These are phyloP conservation scores for Sorex araneus DNA, from an alignment of 2,113 vertebrate genomes.

Conservation along the genomic window DNA sequence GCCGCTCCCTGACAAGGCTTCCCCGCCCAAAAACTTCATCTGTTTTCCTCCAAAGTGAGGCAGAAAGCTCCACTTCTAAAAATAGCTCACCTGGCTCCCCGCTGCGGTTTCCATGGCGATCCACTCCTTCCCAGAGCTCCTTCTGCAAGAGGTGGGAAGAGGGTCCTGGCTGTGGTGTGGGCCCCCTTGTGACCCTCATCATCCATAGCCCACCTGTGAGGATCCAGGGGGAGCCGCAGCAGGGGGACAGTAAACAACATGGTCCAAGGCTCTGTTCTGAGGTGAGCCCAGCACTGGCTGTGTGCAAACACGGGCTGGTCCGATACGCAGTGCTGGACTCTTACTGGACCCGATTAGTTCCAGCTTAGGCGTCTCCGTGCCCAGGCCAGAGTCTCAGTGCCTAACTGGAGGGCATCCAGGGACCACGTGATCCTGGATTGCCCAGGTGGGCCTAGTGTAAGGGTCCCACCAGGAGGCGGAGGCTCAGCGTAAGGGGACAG, in stretches of 20 bases:
- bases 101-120: constrained; percentile 92
- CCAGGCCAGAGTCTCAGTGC: background rate
- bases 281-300: background rate
- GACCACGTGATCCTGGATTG: background rate
- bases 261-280: background rate
- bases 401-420: background rate
- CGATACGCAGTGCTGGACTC: fast-evolving
- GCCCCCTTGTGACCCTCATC: too few species aligned
- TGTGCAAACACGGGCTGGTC: background rate
- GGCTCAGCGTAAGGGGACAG: background rate
- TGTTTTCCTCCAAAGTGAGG: constrained; percentile 78
- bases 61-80: constrained; percentile 84
- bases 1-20: constrained; percentile 2
- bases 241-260: background rate
- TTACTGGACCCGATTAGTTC: background rate
- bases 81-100: constrained; percentile 83
- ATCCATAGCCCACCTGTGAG: too few species aligned
- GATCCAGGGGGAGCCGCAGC: too few species aligned
- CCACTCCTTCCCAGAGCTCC: constrained; percentile 85
- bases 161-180: background rate
- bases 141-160: background rate
- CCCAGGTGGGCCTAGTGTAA: background rate
- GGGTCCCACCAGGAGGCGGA: background rate
- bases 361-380: background rate
- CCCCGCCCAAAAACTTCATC: constrained; percentile 69